Evolutionary conservation across 2,113 vertebrate species (phyloP).

Genomic region (Cebus imitator): DNA sequence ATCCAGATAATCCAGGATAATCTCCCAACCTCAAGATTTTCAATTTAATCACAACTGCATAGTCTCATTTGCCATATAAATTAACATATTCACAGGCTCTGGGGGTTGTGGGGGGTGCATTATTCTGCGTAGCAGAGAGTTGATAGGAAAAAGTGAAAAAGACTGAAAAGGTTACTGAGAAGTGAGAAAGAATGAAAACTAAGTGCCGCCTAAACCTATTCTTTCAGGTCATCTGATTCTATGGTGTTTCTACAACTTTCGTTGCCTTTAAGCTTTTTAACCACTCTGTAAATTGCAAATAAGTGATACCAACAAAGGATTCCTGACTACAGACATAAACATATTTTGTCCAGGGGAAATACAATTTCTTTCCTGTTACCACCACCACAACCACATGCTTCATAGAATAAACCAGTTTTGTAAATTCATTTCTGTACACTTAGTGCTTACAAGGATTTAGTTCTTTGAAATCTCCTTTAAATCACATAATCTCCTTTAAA

Average conservation of each 20-base stretch:
- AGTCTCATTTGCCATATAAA: not conserved
- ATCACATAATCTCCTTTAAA: too few relatives aligned
- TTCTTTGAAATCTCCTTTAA: not conserved
- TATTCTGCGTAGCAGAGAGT: not conserved
- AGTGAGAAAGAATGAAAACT: not conserved
- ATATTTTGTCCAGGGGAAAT: not conserved
- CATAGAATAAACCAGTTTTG: not conserved
- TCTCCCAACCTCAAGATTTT: not conserved
- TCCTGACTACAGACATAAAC: not conserved
- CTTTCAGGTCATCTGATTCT: not conserved
- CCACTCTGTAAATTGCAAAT: not conserved
- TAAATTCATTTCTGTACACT: not conserved
- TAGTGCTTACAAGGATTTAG: not conserved
- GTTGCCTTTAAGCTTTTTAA: not conserved
- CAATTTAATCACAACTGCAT: not conserved
- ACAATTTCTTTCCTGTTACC: not conserved
- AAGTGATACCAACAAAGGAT: not conserved
- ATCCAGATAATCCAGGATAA: not conserved
- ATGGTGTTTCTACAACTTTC: not conserved
- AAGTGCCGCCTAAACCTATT: not conserved
- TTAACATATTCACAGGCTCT: not conserved
- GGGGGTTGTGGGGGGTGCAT: not conserved
- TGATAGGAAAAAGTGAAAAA: not conserved
- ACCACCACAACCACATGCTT: not conserved
- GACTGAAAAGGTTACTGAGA: not conserved